Evolutionary conservation across 2,888 invertebrate genomes (phyloP).

Genomic region (Mythimna vitellina): DNA sequence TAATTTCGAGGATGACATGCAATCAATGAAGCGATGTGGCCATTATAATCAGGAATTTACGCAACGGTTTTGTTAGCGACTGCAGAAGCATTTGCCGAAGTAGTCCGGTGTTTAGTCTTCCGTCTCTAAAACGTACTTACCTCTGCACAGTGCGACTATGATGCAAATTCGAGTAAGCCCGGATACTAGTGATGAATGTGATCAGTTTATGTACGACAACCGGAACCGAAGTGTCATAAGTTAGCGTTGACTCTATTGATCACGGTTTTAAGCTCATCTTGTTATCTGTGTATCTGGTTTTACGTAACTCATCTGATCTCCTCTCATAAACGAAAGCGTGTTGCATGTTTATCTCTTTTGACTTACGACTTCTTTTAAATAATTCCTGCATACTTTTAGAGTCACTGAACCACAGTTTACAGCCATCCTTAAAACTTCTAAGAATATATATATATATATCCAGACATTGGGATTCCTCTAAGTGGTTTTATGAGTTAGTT

Average conservation of each 20-base stretch:
- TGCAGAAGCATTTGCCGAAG: slow-evolving; percentile 1
- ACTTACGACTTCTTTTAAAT: slow-evolving; percentile 27
- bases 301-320: background rate
- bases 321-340: slow-evolving; percentile 11
- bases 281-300: background rate
- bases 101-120: slow-evolving; percentile 1
- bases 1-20: slow-evolving; percentile 60
- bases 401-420: slow-evolving; percentile 52
- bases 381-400: slow-evolving; percentile 18
- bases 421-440: slow-evolving; percentile 36
- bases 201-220: slow-evolving; percentile 33
- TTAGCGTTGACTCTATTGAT: slow-evolving; percentile 14
- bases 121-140: background rate
- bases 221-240: background rate
- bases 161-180: slow-evolving; percentile 42
- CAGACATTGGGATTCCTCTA: slow-evolving; percentile 25
- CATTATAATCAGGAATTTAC: slow-evolving; percentile 31
- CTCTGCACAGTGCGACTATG: slow-evolving; percentile 12
- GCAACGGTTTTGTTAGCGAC: slow-evolving; percentile 2
- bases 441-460: slow-evolving; percentile 9
- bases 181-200: slow-evolving; percentile 37
- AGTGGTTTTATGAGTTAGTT: slow-evolving; percentile 51
- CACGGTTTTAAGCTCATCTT: background rate
- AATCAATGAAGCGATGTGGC: slow-evolving; percentile 38
- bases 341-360: slow-evolving; percentile 36